Evolutionary conservation across 1,140 invertebrate genomes (phyloP), one percentile per base, ranked within the genome.

Genomic region (Aradophagus sp.): DNA sequence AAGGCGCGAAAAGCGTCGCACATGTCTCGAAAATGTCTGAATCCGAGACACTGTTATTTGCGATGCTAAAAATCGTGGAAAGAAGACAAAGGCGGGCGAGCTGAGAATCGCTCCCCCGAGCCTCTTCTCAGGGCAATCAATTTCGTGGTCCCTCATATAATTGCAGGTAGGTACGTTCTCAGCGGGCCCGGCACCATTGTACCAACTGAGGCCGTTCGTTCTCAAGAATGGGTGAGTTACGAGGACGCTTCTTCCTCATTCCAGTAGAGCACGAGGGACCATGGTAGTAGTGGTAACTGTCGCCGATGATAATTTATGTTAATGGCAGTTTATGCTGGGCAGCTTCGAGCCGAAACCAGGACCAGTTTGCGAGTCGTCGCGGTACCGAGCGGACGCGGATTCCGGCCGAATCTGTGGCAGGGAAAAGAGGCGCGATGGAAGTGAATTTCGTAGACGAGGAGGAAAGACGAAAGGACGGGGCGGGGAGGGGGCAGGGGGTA

Each of bases 251-350:
- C 53, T 68, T 59, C 62, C 69, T 69, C 62, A 52, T 69, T 62
- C 59, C 50, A 55, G 59, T 53, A 61, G 70, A 73, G 65, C 55
- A 69, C 52, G 27, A 56, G 44, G 36, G 67, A 67, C 52, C 73
- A 36, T 73, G 69, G 78, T 81, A 72, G 78, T 81, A 72, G 81
- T 79, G 73, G 80, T 80, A 81, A 82, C 82, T 82, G 84, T 85
- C 83, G 77, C 80, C 79, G 78, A 84, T 83, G 83, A 84, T 83
- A 86, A 86, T 86, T 86, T 86, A 86, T 85, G 83, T 80, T 86
- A 84, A 85, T 83, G 81, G 83, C 79, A 79, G 77, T 80, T 83
- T 76, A 78, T 78, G 76, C 75, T 66, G 75, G 74, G 56, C 72
- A 75, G 78, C 71, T 71, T 74, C 65, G 39, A 67, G 75, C 74